These are phyloP conservation scores for Donacobius atricapilla DNA, from an alignment of 2,113 vertebrate species.

Conservation along the genomic window DNA sequence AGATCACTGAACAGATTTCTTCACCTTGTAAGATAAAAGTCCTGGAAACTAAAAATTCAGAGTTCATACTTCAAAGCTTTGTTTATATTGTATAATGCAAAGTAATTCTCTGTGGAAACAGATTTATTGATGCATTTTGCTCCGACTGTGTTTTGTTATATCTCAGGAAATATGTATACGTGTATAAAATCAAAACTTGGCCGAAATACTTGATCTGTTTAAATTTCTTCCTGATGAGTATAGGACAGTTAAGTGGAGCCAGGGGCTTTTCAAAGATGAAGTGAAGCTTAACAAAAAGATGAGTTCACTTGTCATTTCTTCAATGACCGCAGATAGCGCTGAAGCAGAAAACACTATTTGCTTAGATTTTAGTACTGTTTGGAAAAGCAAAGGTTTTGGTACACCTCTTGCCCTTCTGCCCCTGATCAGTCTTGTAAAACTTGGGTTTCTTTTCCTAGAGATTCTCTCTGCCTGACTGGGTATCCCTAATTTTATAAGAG, in stretches of 20 bases:
- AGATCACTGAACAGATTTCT: neutral
- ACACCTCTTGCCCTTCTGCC: neutral
- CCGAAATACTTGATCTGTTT: neutral
- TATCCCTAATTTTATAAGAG: neutral
- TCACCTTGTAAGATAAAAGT: neutral
- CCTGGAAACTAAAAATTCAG: neutral
- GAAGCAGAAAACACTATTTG: slow-evolving; percentile 16
- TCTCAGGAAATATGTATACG: neutral
- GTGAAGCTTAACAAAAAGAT: neutral
- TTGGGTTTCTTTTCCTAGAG: neutral
- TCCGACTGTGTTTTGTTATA: neutral
- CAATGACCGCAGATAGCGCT: neutral
- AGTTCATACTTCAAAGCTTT: neutral
- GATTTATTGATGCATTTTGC: neutral
- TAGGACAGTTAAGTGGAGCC: neutral
- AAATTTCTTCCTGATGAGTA: neutral
- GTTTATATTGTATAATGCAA: neutral
- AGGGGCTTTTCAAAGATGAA: slow-evolving; percentile 7
- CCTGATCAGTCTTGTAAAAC: neutral
- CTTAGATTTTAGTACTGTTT: slow-evolving; percentile 6
- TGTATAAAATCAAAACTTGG: neutral
- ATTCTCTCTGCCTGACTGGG: neutral
- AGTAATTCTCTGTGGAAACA: neutral
- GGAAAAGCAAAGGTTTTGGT: slow-evolving; percentile 11
- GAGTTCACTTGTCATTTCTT: neutral